phyloP scores from a whole-genome alignment of 2,888 invertebrate species.

The Ischnus inquisitorius region DNA sequence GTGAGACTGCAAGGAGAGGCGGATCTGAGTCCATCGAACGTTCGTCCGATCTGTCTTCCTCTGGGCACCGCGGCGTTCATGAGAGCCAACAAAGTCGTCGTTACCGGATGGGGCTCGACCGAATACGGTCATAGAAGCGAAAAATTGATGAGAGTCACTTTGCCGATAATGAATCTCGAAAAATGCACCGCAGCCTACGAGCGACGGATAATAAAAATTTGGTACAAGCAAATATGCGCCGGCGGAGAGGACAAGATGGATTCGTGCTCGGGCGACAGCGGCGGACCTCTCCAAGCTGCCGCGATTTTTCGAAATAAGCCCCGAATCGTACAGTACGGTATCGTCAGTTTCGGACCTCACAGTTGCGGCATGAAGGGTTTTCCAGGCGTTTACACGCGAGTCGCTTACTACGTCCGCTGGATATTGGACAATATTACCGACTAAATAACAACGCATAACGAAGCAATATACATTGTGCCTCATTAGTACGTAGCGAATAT shows the following conservation, averaged over 20 bases:
- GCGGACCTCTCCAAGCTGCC: constrained; percentile 76
- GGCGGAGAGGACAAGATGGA: constrained; percentile 73
- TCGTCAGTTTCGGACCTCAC: constrained; percentile 77
- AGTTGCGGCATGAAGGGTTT: constrained; percentile 69
- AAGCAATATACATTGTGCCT: no score
- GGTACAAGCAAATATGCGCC: constrained; percentile 76
- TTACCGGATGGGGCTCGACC: constrained; percentile 78
- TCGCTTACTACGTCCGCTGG: constrained; percentile 73
- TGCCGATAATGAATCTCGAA: constrained; percentile 63
- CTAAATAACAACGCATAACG: constrained; percentile 5
- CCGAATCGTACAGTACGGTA: constrained; percentile 72
- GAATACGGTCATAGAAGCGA: constrained; percentile 64
- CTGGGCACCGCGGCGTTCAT: constrained; percentile 50
- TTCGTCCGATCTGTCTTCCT: constrained; percentile 76
- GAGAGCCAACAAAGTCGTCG: constrained; percentile 47
- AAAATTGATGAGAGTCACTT: constrained; percentile 68
- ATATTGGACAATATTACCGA: constrained; percentile 73
- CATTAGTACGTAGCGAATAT: no score
- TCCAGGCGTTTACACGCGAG: constrained; percentile 75
- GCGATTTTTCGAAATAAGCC: constrained; percentile 58
- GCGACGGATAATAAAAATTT: constrained; percentile 58
- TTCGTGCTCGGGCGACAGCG: constrained; percentile 79
- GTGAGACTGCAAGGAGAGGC: constrained; percentile 69
- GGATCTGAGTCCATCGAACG: constrained; percentile 69
- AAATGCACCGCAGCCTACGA: constrained; percentile 67